Evolutionary conservation across 2,888 invertebrate species (phyloP).

Genomic region (Neoscelio sp.): DNA sequence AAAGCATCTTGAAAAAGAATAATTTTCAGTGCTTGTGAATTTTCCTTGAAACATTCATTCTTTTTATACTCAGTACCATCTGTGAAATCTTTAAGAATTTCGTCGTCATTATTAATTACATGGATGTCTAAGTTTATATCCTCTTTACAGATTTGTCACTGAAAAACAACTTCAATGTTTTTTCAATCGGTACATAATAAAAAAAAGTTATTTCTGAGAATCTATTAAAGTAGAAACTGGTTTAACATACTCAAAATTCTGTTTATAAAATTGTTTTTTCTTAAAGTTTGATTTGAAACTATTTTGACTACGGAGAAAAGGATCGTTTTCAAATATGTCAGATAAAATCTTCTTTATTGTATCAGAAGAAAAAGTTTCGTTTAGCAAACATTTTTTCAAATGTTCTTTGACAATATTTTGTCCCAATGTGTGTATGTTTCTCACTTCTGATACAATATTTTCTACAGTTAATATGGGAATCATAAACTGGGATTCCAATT

Average conservation of each 20-base stretch:
- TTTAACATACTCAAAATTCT: background rate
- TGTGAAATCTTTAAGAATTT: slow-evolving; percentile 68
- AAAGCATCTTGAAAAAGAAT: slow-evolving; percentile 75
- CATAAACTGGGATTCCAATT: too few species aligned
- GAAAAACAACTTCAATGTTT: slow-evolving; percentile 7
- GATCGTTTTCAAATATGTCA: background rate
- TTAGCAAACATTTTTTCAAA: too few species aligned
- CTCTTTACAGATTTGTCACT: slow-evolving; percentile 2
- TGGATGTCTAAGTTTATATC: background rate
- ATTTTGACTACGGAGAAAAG: too few species aligned
- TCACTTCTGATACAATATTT: too few species aligned
- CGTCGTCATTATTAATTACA: slow-evolving; percentile 15
- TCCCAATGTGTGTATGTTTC: too few species aligned
- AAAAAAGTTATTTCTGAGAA: slow-evolving; percentile 8
- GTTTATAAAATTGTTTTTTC: slow-evolving; percentile 7
- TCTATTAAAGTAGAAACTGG: background rate
- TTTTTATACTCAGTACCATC: slow-evolving; percentile 68
- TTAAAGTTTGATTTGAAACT: background rate
- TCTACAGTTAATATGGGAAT: too few species aligned
- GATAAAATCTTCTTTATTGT: too few species aligned
- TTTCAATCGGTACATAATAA: background rate
- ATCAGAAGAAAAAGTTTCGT: too few species aligned
- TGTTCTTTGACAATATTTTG: too few species aligned
- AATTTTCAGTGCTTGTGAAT: slow-evolving; percentile 65
- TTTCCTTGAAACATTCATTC: slow-evolving; percentile 65